Base-by-base conservation (phyloP, 2,113 vertebrate genomes). In the Cyanoramphus novaezelandiae region DNA sequence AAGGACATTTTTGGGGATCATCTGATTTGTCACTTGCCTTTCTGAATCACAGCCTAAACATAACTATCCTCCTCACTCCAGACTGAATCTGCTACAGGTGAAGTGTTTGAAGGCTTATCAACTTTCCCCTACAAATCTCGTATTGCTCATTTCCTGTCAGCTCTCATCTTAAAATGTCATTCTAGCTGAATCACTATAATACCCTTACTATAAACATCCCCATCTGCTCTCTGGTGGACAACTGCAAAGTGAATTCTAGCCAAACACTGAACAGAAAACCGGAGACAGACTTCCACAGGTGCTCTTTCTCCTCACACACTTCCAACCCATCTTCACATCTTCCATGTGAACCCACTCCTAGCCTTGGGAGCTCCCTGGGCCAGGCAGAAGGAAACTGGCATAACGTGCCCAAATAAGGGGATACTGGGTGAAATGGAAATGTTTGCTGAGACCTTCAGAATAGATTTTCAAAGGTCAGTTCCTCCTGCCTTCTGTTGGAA, bases 181-280 rank as follows among this genome's bases (percentile, higher is more conserved):
- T 83, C 71, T 59, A 52, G 24, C 29, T 96, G 90, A 95, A 96
- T 93, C 90, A 94, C 80, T 72, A 46, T 29, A 84, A 84, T 57
- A 84, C 17, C 49, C 88, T 75, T 69, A 68, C 74, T 90, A 69
- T 37, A 95, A 95, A 94, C 88, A 82, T 72, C 44, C 37, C 80
- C 95, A 96, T 96, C 92, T 97, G 96, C 92, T 97, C 41, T 4
- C 59, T 33, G 37, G 35, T 84, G 93, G 76, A 96, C 92, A 96
- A 95, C 77, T 93, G 82, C 39, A 17, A 86, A 82, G 65, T 29
- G 49, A 92, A 82, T 46, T 59, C 49, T 74, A 90, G 84, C 46
- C 69, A 55, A 81, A 94, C 37, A 62, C 55, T 75, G 28, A 81
- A 82, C 62, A 80, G 82, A 90, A 81, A 90, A 93, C 2, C 0